Conservation (phyloP, 2,113 vertebrate species). For the Macrotus californicus region DNA sequence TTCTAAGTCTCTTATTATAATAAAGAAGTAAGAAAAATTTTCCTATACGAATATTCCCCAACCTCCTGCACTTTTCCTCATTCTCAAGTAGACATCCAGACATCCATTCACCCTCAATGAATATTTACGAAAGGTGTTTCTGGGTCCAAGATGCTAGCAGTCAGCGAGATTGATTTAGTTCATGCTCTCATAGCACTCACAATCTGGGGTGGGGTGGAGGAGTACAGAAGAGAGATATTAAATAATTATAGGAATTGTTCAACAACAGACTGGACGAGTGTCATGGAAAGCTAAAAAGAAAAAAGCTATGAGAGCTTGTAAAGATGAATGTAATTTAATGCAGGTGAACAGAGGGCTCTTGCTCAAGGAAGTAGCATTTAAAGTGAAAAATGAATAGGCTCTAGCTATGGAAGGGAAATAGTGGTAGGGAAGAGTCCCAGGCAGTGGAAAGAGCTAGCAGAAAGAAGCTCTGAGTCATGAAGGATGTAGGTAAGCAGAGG, state of each 20-base stretch:
- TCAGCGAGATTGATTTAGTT: neutral
- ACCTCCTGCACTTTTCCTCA: neutral
- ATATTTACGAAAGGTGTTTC: neutral
- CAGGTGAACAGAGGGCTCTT: neutral
- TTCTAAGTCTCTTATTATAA: neutral
- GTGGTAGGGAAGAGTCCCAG: neutral
- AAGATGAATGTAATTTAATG: neutral
- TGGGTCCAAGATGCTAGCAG: neutral
- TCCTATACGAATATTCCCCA: neutral
- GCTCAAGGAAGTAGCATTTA: neutral
- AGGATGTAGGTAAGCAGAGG: neutral
- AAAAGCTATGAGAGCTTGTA: neutral
- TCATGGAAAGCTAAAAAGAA: neutral
- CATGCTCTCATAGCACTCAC: neutral
- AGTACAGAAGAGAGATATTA: neutral
- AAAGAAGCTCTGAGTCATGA: neutral
- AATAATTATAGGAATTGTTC: neutral
- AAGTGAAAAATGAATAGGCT: neutral
- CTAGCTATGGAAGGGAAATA: neutral
- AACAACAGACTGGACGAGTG: neutral
- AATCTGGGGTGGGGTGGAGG: neutral
- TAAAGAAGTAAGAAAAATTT: neutral
- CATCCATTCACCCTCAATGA: neutral
- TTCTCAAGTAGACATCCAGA: constrained; percentile 7
- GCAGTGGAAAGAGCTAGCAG: neutral